Evolutionary conservation across 2,888 invertebrate genomes (phyloP).

Genomic region (Tachina grossa): DNA sequence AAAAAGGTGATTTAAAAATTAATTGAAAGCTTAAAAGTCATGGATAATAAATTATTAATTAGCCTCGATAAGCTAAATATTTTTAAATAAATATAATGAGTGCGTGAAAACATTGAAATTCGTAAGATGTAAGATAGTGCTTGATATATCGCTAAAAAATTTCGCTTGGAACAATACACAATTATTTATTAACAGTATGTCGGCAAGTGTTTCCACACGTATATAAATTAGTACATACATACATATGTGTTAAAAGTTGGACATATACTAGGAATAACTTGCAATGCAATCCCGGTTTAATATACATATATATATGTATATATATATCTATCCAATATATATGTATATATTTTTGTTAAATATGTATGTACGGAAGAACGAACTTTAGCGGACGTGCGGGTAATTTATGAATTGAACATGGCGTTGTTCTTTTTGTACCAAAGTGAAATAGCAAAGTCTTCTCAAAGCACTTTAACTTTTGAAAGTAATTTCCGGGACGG

Average conservation of each 20-base stretch:
- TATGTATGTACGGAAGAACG: not conserved
- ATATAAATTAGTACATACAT: no score
- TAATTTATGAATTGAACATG: not conserved
- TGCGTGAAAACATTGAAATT: not conserved
- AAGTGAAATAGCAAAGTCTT: constrained; percentile 20
- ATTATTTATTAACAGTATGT: not conserved
- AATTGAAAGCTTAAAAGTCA: not conserved
- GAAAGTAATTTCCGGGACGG: constrained; percentile 2
- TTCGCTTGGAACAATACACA: not conserved
- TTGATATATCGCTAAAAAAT: not conserved
- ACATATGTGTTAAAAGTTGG: no score
- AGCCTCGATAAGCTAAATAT: not conserved
- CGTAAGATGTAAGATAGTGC: constrained; percentile 25
- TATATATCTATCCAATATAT: no score
- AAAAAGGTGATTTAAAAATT: not conserved
- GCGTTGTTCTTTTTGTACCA: not conserved
- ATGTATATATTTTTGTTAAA: no score
- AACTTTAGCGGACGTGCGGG: not conserved
- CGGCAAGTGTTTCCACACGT: no score
- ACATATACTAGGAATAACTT: no score
- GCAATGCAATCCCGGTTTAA: no score
- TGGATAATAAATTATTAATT: no score
- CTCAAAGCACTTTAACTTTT: not conserved
- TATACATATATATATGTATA: no score
- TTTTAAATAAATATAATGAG: not conserved